Base-by-base conservation (phyloP, 1,140 invertebrate species). In the Holotrichia oblita region DNA sequence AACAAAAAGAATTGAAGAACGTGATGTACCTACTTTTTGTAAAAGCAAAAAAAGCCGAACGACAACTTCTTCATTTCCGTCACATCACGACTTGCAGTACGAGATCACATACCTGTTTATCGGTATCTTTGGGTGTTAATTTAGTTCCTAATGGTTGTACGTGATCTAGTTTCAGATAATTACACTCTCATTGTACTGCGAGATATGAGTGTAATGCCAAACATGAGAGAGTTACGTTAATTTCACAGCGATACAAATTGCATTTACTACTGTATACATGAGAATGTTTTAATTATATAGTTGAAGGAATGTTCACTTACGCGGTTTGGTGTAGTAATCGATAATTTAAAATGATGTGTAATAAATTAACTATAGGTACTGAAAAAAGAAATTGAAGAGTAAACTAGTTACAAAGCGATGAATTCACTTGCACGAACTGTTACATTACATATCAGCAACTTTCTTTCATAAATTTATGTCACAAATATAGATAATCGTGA, bases 381-480 rank as follows among this genome's bases (percentile, higher is more conserved):
- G 27, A n/a, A 34, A 34, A 1, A 34, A 34, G 27, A 34, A 34
- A 34, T 34, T 34, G 2, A 34, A 34, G 27, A 34, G 27, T 34
- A 34, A 34, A n/a, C 6, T 55, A 17, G 14, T n/a, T n/a, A n/a
- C n/a, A n/a, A n/a, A 55, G 14, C 14, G 17, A 55, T n/a, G 27
- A 34, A 34, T 14, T 17, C 48, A 55, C n/a, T 17, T 14, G 6
- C 14, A 55, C 48, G 48, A 55, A 55, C 7, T 17, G 14, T 17
- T n/a, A 55, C 14, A 55, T 6, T 55, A 17, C n/a, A 55, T n/a
- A 55, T 17, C n/a, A 55, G 14, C 6, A n/a, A 17, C 48, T 55
- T 55, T 55, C 48, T 17, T 55, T 55, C 17, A 55, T n/a, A 55
- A 55, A 55, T 55, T 55, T 55, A 55, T 55, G 48, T 55, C n/a